Evolutionary conservation across 2,888 invertebrate genomes (phyloP), one percentile per base, ranked within the genome.

Genomic region (Leucophenga maculata): DNA sequence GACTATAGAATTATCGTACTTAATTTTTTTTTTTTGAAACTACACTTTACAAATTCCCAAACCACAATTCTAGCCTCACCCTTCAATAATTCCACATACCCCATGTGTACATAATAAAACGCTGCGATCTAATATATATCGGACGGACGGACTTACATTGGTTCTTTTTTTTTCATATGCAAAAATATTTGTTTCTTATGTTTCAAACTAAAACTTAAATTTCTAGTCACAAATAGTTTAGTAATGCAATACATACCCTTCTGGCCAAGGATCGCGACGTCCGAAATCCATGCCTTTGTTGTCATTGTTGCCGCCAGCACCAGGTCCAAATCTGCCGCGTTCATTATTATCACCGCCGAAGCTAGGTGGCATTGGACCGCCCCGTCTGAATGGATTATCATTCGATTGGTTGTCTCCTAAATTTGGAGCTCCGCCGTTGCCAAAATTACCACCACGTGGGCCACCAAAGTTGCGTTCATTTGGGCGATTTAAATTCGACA

Each of bases 331-430:
- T 64, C 69, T 4, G 65, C 3, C 57, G 9, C 57, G 31, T 4
- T 16, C 32, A 59, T 31, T 59, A n/a, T 59, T 59, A 22, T 72
- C 72, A 65, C 74, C 75, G n/a, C 74, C 75, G n/a, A 77, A 77
- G 16, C 16, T 71, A 48, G 75, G 71, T 0, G 44, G 52, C 13
- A 69, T 69, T 0, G 74, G 65, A 39, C 75, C 81, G 20, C 68
- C 72, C 2, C 86, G 82, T 22, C 82, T 77, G 68, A 85, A 86
- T 14, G 86, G 86, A 78, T 85, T 86, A 54, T 78, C 74, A 68
- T 60, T 69, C 16, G 73, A 76, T 18, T 31, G 8, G 14, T 13
- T 22, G 44, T 46, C 18, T 14, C 50, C 50, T 13, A 50, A 4
- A 6, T 50, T 46, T 44, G 13, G 39, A 60, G 46, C 62, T 39